A percentile compares a stretch with the other conserved stretches of the same genome.
These are phyloP conservation scores for Argentina silus DNA, from an alignment of 2,797 vertebrate genomes.

Conservation along the genomic window DNA sequence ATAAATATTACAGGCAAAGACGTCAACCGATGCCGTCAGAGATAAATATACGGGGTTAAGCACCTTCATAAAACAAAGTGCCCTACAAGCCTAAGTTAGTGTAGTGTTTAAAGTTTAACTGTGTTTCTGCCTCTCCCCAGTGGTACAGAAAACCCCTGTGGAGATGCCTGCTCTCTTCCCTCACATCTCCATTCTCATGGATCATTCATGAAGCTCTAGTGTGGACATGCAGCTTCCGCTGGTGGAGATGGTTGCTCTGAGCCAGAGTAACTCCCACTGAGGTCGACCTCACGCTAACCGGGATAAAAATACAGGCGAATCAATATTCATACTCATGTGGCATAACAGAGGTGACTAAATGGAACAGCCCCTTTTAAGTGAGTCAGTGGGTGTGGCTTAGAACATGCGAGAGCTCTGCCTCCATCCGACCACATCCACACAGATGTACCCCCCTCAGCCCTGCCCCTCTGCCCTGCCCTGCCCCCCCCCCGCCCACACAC, in stretches of 20 bases:
- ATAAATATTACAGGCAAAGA: not conserved
- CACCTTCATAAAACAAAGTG: constrained; percentile 13
- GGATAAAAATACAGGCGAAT: constrained; percentile 54
- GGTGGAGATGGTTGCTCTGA: not conserved
- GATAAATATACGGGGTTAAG: not conserved
- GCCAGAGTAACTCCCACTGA: constrained; percentile 1
- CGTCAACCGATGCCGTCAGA: not conserved
- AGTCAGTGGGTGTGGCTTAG: constrained; percentile 6
- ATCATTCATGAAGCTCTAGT: constrained; percentile 58
- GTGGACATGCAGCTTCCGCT: constrained; percentile 10
- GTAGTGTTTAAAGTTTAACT: constrained; percentile 22
- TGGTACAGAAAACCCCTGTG: not conserved
- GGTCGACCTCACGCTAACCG: not conserved
- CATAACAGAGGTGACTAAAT: not conserved
- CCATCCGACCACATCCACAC: not conserved
- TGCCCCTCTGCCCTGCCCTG: not conserved
- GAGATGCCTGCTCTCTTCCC: not conserved
- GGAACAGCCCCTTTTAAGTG: constrained; percentile 12
- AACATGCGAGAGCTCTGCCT: not conserved
- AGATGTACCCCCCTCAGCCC: not conserved
- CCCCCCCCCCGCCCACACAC: not conserved
- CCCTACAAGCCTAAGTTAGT: constrained; percentile 9
- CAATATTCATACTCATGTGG: constrained; percentile 51
- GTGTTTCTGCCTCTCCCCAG: not conserved
- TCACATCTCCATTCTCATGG: constrained; percentile 45